Conservation (phyloP, 2,797 vertebrate species). For the Cyprinella venusta region DNA sequence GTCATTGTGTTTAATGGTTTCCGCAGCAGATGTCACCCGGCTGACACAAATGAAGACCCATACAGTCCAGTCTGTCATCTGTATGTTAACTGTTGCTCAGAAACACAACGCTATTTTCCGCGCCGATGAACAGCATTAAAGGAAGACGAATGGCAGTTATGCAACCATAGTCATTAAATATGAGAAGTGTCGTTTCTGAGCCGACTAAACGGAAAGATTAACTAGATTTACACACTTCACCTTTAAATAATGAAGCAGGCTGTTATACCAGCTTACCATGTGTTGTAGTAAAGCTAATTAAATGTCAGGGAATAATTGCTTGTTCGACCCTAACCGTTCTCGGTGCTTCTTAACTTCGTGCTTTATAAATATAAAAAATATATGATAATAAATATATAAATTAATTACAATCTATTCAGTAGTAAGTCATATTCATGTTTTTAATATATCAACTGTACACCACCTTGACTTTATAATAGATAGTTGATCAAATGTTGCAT, state of each 20-base stretch:
- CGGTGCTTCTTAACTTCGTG: background rate
- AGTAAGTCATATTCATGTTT: background rate
- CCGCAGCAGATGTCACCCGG: constrained; percentile 8
- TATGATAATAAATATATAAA: background rate
- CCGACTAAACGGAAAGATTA: background rate
- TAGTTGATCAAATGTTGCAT: background rate
- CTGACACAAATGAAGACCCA: constrained; percentile 8
- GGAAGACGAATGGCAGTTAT: background rate
- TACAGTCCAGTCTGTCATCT: background rate
- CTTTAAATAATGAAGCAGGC: background rate
- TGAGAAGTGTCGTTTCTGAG: background rate
- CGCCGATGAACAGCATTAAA: background rate
- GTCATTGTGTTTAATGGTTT: background rate
- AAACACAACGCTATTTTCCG: background rate
- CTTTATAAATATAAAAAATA: too few species aligned
- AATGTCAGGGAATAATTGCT: background rate
- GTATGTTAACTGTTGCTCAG: constrained; percentile 5
- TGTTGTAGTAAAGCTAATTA: background rate
- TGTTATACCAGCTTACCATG: background rate
- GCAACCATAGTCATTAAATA: background rate
- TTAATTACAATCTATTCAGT: background rate
- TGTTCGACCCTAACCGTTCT: background rate
- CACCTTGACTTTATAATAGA: background rate
- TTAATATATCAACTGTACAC: background rate
- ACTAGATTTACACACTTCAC: background rate